Percentiles rank a stretch among this genome's conserved stretches.
These are phyloP conservation scores for Acropternis orthonyx DNA, from an alignment of 2,797 vertebrate species.

Conservation along the genomic window DNA sequence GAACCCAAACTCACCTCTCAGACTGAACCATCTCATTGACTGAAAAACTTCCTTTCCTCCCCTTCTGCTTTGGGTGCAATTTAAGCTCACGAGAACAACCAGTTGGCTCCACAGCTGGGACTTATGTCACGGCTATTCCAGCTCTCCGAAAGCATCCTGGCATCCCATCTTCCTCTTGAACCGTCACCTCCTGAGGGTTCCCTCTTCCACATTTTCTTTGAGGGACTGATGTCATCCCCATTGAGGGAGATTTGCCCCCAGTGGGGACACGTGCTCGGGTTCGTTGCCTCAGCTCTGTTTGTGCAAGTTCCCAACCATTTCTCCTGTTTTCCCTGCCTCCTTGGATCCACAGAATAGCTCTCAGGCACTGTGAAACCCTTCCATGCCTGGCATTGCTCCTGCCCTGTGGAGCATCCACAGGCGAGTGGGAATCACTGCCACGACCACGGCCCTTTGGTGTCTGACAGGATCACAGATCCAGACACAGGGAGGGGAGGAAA, in stretches of 20 bases:
- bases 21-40: not conserved
- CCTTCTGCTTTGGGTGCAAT: not conserved
- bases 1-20: not conserved
- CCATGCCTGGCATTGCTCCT: not conserved
- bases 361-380: not conserved
- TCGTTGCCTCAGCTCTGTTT: not conserved
- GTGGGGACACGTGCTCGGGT: not conserved
- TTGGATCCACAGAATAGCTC: constrained; percentile 19
- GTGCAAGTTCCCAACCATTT: not conserved
- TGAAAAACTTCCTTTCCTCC: not conserved
- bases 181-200: not conserved
- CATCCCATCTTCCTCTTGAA: not conserved
- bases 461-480: not conserved
- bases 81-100: not conserved
- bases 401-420: not conserved
- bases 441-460: not conserved
- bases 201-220: not conserved
- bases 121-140: not conserved
- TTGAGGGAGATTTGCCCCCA: not conserved
- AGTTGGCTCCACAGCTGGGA: not conserved
- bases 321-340: not conserved
- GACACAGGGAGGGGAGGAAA: not conserved
- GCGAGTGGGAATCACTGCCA: not conserved
- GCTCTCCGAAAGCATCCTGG: not conserved
- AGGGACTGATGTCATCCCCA: not conserved